Evolutionary conservation across 2,113 vertebrate species (phyloP), one percentile per base, ranked within the genome.

Genomic region (Carlito syrichta): DNA sequence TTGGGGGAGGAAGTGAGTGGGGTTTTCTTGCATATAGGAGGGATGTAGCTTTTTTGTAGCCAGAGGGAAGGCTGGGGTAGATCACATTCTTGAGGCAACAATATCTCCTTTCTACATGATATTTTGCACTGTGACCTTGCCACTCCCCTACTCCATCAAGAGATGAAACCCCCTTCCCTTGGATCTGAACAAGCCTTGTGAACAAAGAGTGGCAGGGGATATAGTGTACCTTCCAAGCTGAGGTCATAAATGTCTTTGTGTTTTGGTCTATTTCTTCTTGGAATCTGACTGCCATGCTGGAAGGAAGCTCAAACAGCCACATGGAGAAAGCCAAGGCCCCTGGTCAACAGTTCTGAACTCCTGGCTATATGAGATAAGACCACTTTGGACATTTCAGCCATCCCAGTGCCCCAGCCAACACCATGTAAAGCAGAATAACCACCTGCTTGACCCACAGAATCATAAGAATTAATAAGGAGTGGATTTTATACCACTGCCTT

Each of bases 321-420:
- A 8, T 11, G 19, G 6, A 56, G 63, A 25, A 8, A 35, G 32
- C 23, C 40, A 2, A 35, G 45, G 54, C 38, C 38, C 23, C 40
- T 0, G 27, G n/a, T 40, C 52, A 13, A 19, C 4, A 32, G 38
- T 58, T 69, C 54, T 35, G 56, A 69, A 27, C 14, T n/a, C 54
- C 60, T 5, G 8, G 16, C 6, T 25, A 12, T 0, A 1, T 14
- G n/a, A n/a, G n/a, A n/a, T n/a, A 14, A 90, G 38, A 32, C 13
- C 22, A 1, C 5, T 22, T 38, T 4, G 73, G 71, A 58, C 69
- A 23, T 14, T 12, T 5, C 1, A 7, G 27, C 48, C 77, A 56
- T 48, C 38, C 6, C 6, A 7, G 16, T 2, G 3, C 13, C 50
- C 25, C 6, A 22, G 56, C 22, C 38, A 48, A 30, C 1, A 35